A percentile compares a stretch with the other conserved stretches of the same genome.
phyloP scores from a whole-genome alignment of 2,888 invertebrate genomes.

The Melanostoma mellinum region DNA sequence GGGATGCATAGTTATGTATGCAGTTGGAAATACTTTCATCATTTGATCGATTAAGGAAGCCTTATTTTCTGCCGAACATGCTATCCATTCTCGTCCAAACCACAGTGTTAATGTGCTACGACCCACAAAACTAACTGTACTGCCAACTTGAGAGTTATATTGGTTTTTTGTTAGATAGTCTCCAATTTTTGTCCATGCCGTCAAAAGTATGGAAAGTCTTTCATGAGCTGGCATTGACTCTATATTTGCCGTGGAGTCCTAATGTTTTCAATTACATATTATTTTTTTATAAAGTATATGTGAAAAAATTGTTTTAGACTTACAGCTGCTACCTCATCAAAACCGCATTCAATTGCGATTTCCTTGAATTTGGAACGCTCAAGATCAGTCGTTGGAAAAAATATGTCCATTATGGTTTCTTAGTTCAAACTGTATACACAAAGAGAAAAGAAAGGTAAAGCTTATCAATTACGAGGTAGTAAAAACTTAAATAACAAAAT shows the following conservation, averaged over 20 bases:
- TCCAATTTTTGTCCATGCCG: constrained; percentile 57
- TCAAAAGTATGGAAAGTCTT: constrained; percentile 37
- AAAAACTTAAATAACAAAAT: too few relatives aligned
- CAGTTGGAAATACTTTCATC: constrained; percentile 67
- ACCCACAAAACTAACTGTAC: constrained; percentile 43
- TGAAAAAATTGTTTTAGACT: constrained; percentile 40
- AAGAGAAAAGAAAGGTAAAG: too few relatives aligned
- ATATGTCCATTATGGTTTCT: constrained; percentile 44
- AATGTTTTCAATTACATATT: neutral
- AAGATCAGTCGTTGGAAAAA: constrained; percentile 42
- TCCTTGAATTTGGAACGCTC: constrained; percentile 43
- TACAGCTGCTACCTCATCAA: constrained; percentile 78
- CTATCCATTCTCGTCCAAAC: constrained; percentile 65
- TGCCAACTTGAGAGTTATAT: constrained; percentile 27
- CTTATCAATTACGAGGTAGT: too few relatives aligned
- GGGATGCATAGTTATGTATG: constrained; percentile 52
- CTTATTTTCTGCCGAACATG: constrained; percentile 43
- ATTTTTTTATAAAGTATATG: neutral
- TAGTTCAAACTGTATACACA: neutral
- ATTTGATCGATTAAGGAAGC: constrained; percentile 53
- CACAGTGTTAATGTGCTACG: constrained; percentile 55
- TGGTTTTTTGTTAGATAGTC: constrained; percentile 44
- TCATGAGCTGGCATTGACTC: constrained; percentile 39
- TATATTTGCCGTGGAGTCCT: constrained; percentile 53
- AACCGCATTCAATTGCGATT: constrained; percentile 76